Conservation (phyloP, 1,140 invertebrate species). For the Armadillidium nasatum region DNA sequence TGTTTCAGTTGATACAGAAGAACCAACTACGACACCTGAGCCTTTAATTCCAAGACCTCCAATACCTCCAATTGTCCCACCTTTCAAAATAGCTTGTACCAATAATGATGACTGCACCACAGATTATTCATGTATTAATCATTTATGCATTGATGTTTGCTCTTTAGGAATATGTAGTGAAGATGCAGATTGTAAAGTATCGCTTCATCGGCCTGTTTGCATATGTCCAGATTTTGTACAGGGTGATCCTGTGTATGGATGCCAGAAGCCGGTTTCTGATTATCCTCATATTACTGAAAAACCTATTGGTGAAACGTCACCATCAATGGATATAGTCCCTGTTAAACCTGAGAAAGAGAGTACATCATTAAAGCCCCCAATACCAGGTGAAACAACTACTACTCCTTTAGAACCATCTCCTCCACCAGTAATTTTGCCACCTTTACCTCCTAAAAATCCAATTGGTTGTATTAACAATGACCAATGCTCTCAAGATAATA, state of each 20-base stretch:
- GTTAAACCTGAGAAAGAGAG: conserved; percentile 23
- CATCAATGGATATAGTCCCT: conserved; percentile 7
- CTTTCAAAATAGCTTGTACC: conserved; percentile 68
- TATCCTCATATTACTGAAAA: conserved; percentile 25
- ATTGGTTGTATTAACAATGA: conserved; percentile 34
- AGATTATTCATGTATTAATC: conserved; percentile 70
- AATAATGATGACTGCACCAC: conserved; percentile 68
- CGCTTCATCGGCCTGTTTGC: conserved; percentile 74
- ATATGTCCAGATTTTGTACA: conserved; percentile 71
- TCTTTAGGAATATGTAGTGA: conserved; percentile 65
- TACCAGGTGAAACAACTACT: conserved; percentile 20
- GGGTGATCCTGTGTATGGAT: conserved; percentile 74
- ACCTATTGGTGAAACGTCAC: background rate
- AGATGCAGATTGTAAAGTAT: conserved; percentile 70
- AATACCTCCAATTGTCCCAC: conserved; percentile 55
- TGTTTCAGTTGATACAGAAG: conserved; percentile 46
- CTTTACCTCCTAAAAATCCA: conserved; percentile 25
- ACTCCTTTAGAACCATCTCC: conserved; percentile 21
- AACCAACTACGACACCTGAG: conserved; percentile 47
- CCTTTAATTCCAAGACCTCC: conserved; percentile 58
- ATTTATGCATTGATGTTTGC: conserved; percentile 73
- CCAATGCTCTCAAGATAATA: conserved; percentile 46
- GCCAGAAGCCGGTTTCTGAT: conserved; percentile 47
- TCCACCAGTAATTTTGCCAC: conserved; percentile 17
- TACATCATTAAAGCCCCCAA: conserved; percentile 18